Evolutionary conservation across 2,113 vertebrate species (phyloP).

Genomic region (Malurus cyaneus): DNA sequence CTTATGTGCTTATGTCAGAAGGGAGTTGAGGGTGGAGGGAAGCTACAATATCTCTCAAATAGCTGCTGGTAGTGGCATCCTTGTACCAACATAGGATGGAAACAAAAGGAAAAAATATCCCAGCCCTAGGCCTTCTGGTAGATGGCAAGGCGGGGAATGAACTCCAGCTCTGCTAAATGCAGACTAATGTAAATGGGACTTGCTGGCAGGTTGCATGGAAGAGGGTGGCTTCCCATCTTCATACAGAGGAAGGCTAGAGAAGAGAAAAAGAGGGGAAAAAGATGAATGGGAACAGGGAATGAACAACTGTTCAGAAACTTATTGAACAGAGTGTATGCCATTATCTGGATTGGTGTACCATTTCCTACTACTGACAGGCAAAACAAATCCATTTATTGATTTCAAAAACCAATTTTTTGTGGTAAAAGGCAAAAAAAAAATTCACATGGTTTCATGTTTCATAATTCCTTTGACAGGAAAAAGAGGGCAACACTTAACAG

Average conservation of each 20-base stretch:
- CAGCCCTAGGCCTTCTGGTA: not conserved
- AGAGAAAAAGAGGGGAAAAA: not conserved
- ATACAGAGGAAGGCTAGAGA: not conserved
- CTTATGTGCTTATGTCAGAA: not conserved
- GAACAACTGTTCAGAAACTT: not conserved
- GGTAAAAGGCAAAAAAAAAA: not conserved
- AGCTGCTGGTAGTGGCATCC: not conserved
- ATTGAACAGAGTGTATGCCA: not conserved
- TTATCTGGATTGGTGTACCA: not conserved
- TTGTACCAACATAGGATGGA: not conserved
- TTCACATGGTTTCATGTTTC: not conserved
- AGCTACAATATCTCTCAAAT: not conserved
- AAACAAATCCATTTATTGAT: not conserved
- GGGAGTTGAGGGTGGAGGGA: not conserved
- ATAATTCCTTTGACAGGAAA: not conserved
- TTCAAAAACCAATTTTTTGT: not conserved
- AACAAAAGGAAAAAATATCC: not conserved
- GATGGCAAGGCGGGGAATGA: not conserved
- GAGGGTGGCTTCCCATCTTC: not conserved
- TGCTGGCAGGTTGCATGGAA: not conserved
- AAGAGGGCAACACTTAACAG: not conserved
- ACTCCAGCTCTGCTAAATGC: not conserved
- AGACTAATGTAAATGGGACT: not conserved
- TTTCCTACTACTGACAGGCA: not conserved
- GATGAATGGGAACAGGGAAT: not conserved